Percentiles rank a stretch among this genome's conserved stretches.
Conservation (phyloP, 2,797 vertebrate species). For the Helarctos malayanus region DNA sequence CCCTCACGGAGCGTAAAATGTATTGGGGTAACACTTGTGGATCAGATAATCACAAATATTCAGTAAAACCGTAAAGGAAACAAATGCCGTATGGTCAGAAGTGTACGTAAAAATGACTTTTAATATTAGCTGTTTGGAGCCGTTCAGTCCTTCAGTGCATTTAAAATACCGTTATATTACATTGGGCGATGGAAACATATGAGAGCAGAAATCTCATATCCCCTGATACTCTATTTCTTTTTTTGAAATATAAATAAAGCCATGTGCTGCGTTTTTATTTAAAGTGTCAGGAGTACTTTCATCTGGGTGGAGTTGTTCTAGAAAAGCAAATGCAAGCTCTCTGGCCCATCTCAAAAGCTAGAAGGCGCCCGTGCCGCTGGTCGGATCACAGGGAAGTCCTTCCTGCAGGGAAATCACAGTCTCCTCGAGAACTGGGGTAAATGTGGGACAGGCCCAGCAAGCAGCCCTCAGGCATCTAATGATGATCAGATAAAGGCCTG, state of each 20-base stretch:
- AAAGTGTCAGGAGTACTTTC: not conserved
- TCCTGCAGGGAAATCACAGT: not conserved
- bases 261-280: not conserved
- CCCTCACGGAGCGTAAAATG: not conserved
- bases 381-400: not conserved
- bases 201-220: not conserved
- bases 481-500: not conserved
- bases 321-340: not conserved
- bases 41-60: not conserved
- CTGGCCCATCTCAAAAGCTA: not conserved
- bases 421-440: not conserved
- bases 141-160: not conserved
- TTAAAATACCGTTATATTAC: slow-evolving; percentile 21
- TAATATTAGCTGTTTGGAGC: not conserved
- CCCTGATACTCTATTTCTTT: not conserved
- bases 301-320: not conserved
- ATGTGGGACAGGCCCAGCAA: not conserved
- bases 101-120: not conserved
- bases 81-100: not conserved
- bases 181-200: not conserved
- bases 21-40: not conserved
- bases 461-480: too few relatives aligned
- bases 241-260: not conserved
- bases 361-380: not conserved
- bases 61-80: not conserved